A percentile compares a stretch with the other conserved stretches of the same genome.
phyloP scores from a whole-genome alignment of 2,888 invertebrate species.

The Steinernema hermaphroditum region DNA sequence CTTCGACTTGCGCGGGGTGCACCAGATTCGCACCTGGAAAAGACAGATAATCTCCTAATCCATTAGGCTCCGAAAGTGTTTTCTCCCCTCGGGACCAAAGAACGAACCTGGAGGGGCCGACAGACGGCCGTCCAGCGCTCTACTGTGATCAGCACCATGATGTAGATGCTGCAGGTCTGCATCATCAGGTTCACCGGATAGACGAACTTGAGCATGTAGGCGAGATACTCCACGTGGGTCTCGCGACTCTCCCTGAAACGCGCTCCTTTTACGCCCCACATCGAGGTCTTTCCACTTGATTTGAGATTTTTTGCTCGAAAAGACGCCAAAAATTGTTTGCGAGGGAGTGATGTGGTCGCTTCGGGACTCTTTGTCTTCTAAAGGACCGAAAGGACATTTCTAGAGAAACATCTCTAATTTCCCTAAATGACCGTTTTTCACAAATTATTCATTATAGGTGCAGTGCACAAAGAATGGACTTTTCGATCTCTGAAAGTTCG shows the following conservation, averaged over 20 bases:
- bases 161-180: slow-evolving; percentile 62
- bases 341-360: too few relatives aligned
- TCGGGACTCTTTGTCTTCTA: too few relatives aligned
- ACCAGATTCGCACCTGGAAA: slow-evolving; percentile 58
- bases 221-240: slow-evolving; percentile 40
- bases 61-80: not conserved
- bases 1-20: slow-evolving; percentile 58
- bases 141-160: slow-evolving; percentile 62
- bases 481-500: too few relatives aligned
- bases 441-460: too few relatives aligned
- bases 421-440: too few relatives aligned
- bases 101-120: slow-evolving; percentile 54
- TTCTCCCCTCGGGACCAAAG: not conserved
- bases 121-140: slow-evolving; percentile 65
- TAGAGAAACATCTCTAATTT: too few relatives aligned
- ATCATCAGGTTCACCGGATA: slow-evolving; percentile 63
- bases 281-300: too few relatives aligned
- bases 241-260: slow-evolving; percentile 35
- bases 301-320: too few relatives aligned
- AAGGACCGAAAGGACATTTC: too few relatives aligned
- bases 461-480: too few relatives aligned
- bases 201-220: slow-evolving; percentile 58
- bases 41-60: not conserved
- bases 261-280: too few relatives aligned
- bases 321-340: too few relatives aligned